Evolutionary conservation across 2,888 invertebrate genomes (phyloP).

Genomic region (Idaea biselata): DNA sequence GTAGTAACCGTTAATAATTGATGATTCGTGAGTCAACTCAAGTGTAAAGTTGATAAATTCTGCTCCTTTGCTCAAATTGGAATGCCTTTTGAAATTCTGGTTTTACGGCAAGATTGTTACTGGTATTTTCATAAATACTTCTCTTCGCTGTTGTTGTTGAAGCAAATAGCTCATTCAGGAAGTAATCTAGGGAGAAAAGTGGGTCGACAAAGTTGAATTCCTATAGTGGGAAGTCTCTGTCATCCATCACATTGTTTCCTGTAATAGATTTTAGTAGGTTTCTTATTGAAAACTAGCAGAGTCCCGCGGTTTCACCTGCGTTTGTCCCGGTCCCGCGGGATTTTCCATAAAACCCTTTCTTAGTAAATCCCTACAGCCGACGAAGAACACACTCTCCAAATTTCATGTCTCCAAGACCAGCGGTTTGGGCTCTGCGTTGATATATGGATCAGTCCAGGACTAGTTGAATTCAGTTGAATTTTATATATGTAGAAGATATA

Average conservation of each 20-base stretch:
- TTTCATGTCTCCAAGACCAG: no score
- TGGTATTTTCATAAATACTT: not conserved
- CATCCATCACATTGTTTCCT: not conserved
- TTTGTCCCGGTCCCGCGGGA: no score
- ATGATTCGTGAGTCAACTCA: constrained; percentile 23
- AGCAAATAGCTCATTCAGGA: not conserved
- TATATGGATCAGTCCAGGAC: no score
- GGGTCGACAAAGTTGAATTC: not conserved
- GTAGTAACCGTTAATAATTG: constrained; percentile 27
- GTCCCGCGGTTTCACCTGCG: no score
- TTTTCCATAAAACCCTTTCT: no score
- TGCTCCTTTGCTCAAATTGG: not conserved
- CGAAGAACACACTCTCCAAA: no score
- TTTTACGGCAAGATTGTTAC: not conserved
- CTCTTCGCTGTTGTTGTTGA: not conserved
- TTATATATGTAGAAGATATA: no score
- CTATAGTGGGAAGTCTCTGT: not conserved
- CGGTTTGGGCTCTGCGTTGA: no score
- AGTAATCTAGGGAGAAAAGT: not conserved
- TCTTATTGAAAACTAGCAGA: no score
- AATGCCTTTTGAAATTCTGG: not conserved
- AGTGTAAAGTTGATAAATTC: not conserved
- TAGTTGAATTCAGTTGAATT: no score
- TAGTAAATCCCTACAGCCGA: no score
- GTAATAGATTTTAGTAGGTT: no score